Evolutionary conservation across 2,888 invertebrate species (phyloP).

Genomic region (Callyntrura guangdongensis): DNA sequence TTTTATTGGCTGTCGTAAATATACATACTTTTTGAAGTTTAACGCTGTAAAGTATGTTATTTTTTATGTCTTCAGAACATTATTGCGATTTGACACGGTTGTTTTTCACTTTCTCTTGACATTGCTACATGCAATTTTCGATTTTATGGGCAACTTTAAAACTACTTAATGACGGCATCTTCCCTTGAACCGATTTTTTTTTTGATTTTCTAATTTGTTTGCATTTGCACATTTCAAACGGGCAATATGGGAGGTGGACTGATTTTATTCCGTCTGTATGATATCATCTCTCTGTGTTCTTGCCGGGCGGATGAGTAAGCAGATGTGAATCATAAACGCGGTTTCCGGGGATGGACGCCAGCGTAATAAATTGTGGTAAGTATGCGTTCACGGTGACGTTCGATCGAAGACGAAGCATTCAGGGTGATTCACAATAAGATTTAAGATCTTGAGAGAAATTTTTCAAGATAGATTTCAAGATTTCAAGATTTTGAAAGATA

Average conservation of each 20-base stretch:
- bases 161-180: conserved; percentile 16
- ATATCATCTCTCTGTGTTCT: conserved; percentile 71
- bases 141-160: conserved; percentile 7
- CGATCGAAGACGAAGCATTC: background rate
- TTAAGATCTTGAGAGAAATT: no score
- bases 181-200: conserved; percentile 73
- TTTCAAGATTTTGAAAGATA: background rate
- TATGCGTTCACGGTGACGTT: no score
- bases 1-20: background rate
- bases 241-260: conserved; percentile 44
- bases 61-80: conserved; percentile 32
- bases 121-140: conserved; percentile 63
- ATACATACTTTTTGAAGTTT: conserved; percentile 19
- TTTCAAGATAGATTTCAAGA: background rate
- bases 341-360: conserved; percentile 58
- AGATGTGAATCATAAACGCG: conserved; percentile 15
- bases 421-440: conserved; percentile 1
- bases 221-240: background rate
- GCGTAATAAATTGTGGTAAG: conserved; percentile 1
- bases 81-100: conserved; percentile 1
- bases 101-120: conserved; percentile 68
- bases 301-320: conserved; percentile 47
- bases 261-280: conserved; percentile 35
- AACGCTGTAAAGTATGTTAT: conserved; percentile 52
- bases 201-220: no score